These are phyloP conservation scores for Leucophora obtusa DNA, from an alignment of 2,888 invertebrate genomes.

Conservation along the genomic window DNA sequence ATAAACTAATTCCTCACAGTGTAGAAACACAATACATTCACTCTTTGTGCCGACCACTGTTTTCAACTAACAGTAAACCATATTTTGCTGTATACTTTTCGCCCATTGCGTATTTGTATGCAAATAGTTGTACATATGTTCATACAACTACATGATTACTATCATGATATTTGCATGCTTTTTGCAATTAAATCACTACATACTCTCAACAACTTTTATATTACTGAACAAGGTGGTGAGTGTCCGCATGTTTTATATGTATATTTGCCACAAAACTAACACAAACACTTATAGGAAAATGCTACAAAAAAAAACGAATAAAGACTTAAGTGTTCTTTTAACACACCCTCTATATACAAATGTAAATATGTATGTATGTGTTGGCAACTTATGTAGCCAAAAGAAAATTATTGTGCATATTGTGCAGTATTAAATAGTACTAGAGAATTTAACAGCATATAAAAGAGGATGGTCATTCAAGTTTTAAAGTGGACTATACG, in stretches of 20 bases:
- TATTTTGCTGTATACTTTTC: not conserved
- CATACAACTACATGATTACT: slow-evolving; percentile 29
- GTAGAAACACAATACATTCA: too few relatives aligned
- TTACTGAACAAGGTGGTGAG: slow-evolving; percentile 29
- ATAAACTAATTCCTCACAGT: too few relatives aligned
- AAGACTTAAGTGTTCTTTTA: slow-evolving; percentile 48
- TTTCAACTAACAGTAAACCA: too few relatives aligned
- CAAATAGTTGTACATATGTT: not conserved
- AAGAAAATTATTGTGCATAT: slow-evolving; percentile 14
- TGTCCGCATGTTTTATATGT: not conserved
- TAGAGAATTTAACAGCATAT: slow-evolving; percentile 18
- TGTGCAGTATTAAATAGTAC: slow-evolving; percentile 8
- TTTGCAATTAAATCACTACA: slow-evolving; percentile 62
- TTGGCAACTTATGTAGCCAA: slow-evolving; percentile 20
- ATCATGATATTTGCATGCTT: slow-evolving; percentile 68
- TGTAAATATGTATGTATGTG: not conserved
- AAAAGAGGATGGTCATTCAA: slow-evolving; percentile 7
- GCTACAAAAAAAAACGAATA: slow-evolving; percentile 27
- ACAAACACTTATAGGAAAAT: slow-evolving; percentile 36
- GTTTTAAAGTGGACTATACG: not conserved
- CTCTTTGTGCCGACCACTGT: too few relatives aligned
- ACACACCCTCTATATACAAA: slow-evolving; percentile 44
- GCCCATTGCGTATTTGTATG: not conserved
- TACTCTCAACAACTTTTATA: slow-evolving; percentile 51
- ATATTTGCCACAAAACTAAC: slow-evolving; percentile 24